Conservation (phyloP, 2,113 vertebrate genomes). For the Callipepla californica region DNA sequence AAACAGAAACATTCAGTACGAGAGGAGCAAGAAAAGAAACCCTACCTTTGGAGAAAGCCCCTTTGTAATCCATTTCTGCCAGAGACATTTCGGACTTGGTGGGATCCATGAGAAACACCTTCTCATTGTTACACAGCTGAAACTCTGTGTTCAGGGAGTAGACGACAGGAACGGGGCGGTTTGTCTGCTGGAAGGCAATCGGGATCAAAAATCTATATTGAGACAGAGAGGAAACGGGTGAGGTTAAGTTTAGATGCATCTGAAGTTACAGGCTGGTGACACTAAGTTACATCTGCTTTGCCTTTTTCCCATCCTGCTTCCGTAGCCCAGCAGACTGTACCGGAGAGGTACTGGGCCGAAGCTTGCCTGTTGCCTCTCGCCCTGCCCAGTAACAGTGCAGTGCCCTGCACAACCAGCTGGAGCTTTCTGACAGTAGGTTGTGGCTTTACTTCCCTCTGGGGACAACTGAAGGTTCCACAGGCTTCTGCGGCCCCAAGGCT, state of each 20-base stretch:
- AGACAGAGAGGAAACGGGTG: background rate
- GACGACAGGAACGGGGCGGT: constrained; percentile 94
- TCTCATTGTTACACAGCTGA: constrained; percentile 97
- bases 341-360: fast-evolving
- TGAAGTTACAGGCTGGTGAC: background rate
- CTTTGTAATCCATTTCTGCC: constrained; percentile 99
- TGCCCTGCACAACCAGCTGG: background rate
- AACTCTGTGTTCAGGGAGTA: constrained; percentile 98
- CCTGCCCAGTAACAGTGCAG: background rate
- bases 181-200: constrained; percentile 98
- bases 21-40: background rate
- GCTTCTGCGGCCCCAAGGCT: background rate
- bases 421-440: background rate
- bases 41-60: constrained; percentile 96
- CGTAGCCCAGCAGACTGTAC: fast-evolving
- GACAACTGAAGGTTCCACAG: fast-evolving
- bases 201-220: constrained; percentile 90
- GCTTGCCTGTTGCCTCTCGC: background rate
- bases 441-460: background rate
- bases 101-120: constrained; percentile 96
- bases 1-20: background rate
- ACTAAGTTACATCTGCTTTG: background rate
- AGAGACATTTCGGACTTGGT: constrained; percentile 86
- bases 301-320: background rate
- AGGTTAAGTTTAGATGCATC: fast-evolving